phyloP scores from a whole-genome alignment of 1,140 invertebrate species.

The Brachionus calyciflorus region DNA sequence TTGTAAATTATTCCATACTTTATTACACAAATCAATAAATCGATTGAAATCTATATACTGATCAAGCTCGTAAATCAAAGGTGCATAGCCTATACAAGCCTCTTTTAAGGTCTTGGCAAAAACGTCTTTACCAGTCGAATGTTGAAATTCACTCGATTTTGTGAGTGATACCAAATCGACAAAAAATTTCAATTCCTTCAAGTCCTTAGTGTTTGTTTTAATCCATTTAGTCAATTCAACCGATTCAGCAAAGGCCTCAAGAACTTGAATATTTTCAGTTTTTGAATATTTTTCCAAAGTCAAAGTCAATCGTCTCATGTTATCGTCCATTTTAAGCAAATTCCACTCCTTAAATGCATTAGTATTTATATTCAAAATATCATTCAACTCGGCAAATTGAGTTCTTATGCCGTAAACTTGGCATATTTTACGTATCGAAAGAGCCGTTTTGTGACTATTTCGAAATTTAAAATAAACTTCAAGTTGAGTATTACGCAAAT shows the following conservation, averaged over 20 bases:
- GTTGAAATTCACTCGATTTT: slow-evolving; percentile 53
- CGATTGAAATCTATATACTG: slow-evolving; percentile 48
- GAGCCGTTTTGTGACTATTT: neutral
- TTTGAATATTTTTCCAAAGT: neutral
- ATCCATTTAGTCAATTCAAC: slow-evolving; percentile 52
- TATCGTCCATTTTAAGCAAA: slow-evolving; percentile 5
- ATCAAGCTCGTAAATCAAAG: slow-evolving; percentile 54
- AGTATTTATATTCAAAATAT: neutral
- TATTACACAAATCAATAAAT: slow-evolving; percentile 51
- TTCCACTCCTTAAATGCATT: slow-evolving; percentile 24
- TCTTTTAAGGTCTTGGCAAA: slow-evolving; percentile 51
- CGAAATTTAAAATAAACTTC: slow-evolving; percentile 26
- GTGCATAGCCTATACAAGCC: slow-evolving; percentile 54
- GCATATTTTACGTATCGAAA: neutral
- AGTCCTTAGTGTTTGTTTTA: slow-evolving; percentile 49
- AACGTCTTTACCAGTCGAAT: slow-evolving; percentile 48
- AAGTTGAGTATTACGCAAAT: neutral
- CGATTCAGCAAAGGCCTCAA: slow-evolving; percentile 50
- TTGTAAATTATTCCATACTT: slow-evolving; percentile 53
- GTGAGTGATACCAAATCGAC: slow-evolving; percentile 55
- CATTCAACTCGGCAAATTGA: neutral
- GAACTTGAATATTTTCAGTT: slow-evolving; percentile 48
- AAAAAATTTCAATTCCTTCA: slow-evolving; percentile 57
- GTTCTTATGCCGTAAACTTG: neutral
- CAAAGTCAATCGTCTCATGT: neutral